A percentile compares a stretch with the other conserved stretches of the same genome.
phyloP scores from a whole-genome alignment of 2,113 vertebrate genomes.

The Nannobrachium achirus region DNA sequence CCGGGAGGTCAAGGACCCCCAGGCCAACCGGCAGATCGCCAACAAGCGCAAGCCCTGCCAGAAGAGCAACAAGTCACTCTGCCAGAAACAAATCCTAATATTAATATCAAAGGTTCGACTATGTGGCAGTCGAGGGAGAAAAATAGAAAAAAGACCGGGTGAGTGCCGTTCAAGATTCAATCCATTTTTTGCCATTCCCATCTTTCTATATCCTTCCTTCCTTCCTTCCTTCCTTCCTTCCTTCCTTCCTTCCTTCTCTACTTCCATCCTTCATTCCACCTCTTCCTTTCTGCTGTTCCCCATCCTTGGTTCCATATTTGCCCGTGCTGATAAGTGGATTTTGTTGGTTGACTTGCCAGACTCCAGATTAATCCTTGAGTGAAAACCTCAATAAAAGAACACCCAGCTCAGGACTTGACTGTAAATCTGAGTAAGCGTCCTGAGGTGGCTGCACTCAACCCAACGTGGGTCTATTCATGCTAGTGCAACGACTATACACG shows the following conservation, averaged over 20 bases:
- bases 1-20: constrained; percentile 88
- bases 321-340: constrained; percentile 41
- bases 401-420: constrained; percentile 58
- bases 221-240: background rate
- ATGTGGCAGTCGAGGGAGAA: constrained; percentile 85
- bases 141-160: constrained; percentile 86
- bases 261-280: no score
- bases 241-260: background rate
- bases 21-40: constrained; percentile 84
- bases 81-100: constrained; percentile 90
- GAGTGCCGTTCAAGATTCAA: constrained; percentile 55
- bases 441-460: no score
- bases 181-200: background rate
- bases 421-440: constrained; percentile 62
- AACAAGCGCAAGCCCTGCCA: constrained; percentile 88
- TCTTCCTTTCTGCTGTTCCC: no score
- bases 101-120: constrained; percentile 90
- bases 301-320: constrained; percentile 20
- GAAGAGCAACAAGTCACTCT: constrained; percentile 90
- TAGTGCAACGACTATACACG: constrained; percentile 6
- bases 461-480: no score
- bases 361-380: constrained; percentile 64
- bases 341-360: constrained; percentile 53
- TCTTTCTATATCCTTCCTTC: background rate
- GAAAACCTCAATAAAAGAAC: constrained; percentile 56